These are phyloP conservation scores for Malurus elegans DNA, from an alignment of 2,113 vertebrate species.

Conservation along the genomic window DNA sequence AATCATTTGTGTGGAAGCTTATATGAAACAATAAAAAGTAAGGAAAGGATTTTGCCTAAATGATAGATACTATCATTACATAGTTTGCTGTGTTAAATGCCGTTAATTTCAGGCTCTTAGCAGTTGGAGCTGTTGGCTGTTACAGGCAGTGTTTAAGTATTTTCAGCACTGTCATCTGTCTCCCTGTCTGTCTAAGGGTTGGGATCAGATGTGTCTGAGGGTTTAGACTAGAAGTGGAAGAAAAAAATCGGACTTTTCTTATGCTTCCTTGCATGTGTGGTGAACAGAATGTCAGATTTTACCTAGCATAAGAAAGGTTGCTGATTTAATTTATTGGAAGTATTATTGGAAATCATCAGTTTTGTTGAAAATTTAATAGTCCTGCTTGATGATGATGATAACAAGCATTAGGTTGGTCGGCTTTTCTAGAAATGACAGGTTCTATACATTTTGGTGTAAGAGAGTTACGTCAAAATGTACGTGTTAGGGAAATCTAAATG, in stretches of 20 bases:
- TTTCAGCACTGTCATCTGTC: background rate
- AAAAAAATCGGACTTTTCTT: background rate
- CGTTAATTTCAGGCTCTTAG: background rate
- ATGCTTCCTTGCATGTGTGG: background rate
- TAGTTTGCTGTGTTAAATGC: background rate
- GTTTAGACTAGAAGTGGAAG: background rate
- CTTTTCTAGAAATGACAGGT: background rate
- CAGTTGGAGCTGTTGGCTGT: background rate
- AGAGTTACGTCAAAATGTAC: background rate
- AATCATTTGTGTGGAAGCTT: background rate
- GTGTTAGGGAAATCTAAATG: background rate
- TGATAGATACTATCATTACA: background rate
- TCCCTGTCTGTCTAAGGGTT: background rate
- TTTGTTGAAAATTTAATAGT: background rate
- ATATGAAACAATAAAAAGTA: background rate
- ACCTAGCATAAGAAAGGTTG: background rate
- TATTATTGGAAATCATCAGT: background rate
- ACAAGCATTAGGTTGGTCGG: background rate
- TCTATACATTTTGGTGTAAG: background rate
- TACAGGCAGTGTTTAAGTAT: background rate
- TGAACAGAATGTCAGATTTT: background rate
- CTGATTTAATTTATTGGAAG: background rate
- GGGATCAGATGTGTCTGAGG: background rate
- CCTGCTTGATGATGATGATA: background rate
- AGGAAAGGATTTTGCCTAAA: background rate